Base-by-base conservation (phyloP, 2,113 vertebrate genomes). In the Chaenogobius annularis region DNA sequence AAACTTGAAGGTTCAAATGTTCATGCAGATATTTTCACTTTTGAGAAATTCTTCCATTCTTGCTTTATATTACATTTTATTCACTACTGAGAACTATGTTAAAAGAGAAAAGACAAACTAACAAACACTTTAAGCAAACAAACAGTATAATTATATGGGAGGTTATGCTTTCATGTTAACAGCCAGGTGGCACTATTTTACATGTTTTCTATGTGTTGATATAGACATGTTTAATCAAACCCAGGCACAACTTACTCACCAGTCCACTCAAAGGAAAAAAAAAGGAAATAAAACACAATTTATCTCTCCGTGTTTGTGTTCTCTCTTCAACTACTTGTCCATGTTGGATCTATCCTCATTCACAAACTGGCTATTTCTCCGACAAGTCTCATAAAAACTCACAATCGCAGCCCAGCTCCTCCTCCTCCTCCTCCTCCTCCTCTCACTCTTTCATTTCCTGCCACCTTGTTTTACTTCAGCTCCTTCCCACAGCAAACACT, bases 141-240 rank as follows among this genome's bases (percentile, higher is more conserved):
- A 17, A 14, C 1, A 9, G 26, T 31, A 7, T 13, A 61, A 47
- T 19, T 0, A 19, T 14, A 23, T 23, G 66, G 19, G 48, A 65
- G 44, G 35, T 46, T 11, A 40, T 31, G 31, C 35, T 68, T 72
- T 43, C n/a, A 43, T 48, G 26, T 73, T 69, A 10, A 19, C 91
- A 90, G 89, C 92, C 91, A 93, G 93, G 73, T 91, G 92, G 93
- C 87, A 77, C 85, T 83, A 74, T 90, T 89, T 74, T 67, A 78
- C 78, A 81, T 77, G 61, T 75, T 69, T 67, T 74, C 63, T 23
- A 70, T 22, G 68, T 78, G 74, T 69, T 48, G 74, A 76, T 44
- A 56, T 66, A 83, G 83, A 59, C 74, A 75, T 70, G 83, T 72
- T 65, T 12, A 83, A 71, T 75, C 73, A 59, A 83, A 82, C 74